Percentiles rank a stretch among this genome's conserved stretches.
phyloP scores from a whole-genome alignment of 2,888 invertebrate genomes.

The Lysandra bellargus region DNA sequence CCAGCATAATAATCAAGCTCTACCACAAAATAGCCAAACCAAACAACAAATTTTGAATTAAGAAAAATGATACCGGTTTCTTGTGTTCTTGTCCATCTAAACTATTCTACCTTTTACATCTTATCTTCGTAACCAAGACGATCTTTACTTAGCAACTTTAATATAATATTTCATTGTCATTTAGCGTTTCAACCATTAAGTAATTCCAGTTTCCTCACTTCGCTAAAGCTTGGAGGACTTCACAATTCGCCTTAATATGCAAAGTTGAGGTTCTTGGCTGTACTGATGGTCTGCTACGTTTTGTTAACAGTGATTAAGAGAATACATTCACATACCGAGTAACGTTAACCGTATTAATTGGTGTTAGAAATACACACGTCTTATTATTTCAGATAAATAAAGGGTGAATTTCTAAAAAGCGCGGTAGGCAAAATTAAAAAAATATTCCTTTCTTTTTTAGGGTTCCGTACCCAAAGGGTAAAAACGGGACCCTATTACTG shows the following conservation, averaged over 20 bases:
- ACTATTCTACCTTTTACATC: background rate
- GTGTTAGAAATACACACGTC: background rate
- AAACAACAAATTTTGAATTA: no score
- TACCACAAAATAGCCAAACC: no score
- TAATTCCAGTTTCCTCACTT: slow-evolving; percentile 33
- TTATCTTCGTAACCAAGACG: background rate
- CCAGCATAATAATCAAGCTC: no score
- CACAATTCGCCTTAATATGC: slow-evolving; percentile 38
- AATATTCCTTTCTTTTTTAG: no score
- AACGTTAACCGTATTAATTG: background rate
- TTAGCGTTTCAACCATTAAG: slow-evolving; percentile 30
- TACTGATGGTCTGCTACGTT: slow-evolving; percentile 36
- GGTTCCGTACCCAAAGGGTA: no score
- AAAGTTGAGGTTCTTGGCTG: slow-evolving; percentile 35
- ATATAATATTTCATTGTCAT: slow-evolving; percentile 26
- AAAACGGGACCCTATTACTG: no score
- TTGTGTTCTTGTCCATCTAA: no score
- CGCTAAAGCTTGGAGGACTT: slow-evolving; percentile 35
- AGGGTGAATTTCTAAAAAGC: no score
- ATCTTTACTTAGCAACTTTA: slow-evolving; percentile 16
- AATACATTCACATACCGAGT: slow-evolving; percentile 24
- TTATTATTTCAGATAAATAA: no score
- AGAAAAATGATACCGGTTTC: no score
- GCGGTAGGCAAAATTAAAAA: no score
- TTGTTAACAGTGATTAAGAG: slow-evolving; percentile 36